These are phyloP conservation scores for Eupithecia abbreviata DNA, from an alignment of 2,888 invertebrate genomes.

Conservation along the genomic window DNA sequence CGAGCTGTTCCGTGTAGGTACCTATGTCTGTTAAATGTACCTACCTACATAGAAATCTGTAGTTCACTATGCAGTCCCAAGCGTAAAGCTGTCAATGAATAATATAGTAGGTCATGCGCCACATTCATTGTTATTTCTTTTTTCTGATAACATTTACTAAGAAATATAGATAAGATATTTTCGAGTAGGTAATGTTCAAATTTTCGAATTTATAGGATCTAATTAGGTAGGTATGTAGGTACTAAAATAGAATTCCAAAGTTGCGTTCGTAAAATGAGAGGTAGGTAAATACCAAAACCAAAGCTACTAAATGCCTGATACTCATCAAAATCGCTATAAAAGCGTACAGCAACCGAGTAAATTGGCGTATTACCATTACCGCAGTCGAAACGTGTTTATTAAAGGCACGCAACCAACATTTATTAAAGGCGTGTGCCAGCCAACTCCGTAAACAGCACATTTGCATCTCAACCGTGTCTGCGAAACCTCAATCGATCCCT, in stretches of 20 bases:
- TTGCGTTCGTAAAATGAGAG: not conserved
- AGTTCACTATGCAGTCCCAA: too few species aligned
- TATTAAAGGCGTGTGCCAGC: conserved; percentile 76
- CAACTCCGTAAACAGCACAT: conserved; percentile 76
- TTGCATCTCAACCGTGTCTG: conserved; percentile 76
- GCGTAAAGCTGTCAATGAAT: too few species aligned
- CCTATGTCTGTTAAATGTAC: too few species aligned
- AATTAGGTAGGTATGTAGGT: not conserved
- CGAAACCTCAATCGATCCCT: conserved; percentile 82
- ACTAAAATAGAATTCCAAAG: not conserved
- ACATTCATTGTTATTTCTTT: not conserved
- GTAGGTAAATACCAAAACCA: not conserved
- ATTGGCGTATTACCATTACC: conserved; percentile 53
- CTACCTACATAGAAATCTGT: too few species aligned
- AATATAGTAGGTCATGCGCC: not conserved
- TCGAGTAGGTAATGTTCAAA: not conserved
- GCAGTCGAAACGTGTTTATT: conserved; percentile 64
- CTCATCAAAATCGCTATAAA: conserved; percentile 47
- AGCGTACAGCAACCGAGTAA: conserved; percentile 51
- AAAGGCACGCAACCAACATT: conserved; percentile 61
- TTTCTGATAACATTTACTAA: not conserved
- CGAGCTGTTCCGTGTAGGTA: too few species aligned
- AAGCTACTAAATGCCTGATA: conserved; percentile 9
- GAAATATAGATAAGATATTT: not conserved
- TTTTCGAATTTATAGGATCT: not conserved